Conservation (phyloP, 2,888 invertebrate genomes). For the Chesias legatella region DNA sequence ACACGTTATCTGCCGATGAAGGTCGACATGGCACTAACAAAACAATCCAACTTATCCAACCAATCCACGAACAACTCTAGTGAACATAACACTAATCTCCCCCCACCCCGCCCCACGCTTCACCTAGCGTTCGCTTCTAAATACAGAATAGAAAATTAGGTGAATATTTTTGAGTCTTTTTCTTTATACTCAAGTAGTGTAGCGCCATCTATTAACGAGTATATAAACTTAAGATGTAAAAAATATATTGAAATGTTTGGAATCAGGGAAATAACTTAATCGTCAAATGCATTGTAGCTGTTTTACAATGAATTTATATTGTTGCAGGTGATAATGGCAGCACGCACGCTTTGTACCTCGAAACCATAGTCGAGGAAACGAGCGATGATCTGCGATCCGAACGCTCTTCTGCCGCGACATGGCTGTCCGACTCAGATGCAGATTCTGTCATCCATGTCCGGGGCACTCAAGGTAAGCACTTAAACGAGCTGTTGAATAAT, state of each 20-base stretch:
- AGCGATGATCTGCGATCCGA: constrained; percentile 91
- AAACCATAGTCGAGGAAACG: constrained; percentile 94
- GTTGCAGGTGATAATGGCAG: constrained; percentile 68
- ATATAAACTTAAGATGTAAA: constrained; percentile 18
- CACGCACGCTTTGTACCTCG: constrained; percentile 85
- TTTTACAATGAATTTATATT: constrained; percentile 9
- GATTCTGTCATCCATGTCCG: constrained; percentile 89
- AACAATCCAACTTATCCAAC: too few relatives aligned
- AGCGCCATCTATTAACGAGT: constrained; percentile 44
- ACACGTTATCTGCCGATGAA: too few relatives aligned
- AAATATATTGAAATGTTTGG: not conserved
- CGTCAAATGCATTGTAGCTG: too few relatives aligned
- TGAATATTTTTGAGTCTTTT: too few relatives aligned
- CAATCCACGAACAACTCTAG: too few relatives aligned
- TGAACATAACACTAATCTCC: too few relatives aligned
- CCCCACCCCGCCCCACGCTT: too few relatives aligned
- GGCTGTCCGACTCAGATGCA: constrained; percentile 88
- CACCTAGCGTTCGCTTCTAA: too few relatives aligned
- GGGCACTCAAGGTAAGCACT: constrained; percentile 57
- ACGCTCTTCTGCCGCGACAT: constrained; percentile 82
- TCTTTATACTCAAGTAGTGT: too few relatives aligned
- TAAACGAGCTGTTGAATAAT: not conserved
- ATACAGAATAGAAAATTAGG: too few relatives aligned
- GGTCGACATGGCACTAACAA: too few relatives aligned
- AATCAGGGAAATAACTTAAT: too few relatives aligned